A percentile compares a stretch with the other conserved stretches of the same genome.
phyloP scores from a whole-genome alignment of 2,888 invertebrate species.

The Laspeyria flexula region DNA sequence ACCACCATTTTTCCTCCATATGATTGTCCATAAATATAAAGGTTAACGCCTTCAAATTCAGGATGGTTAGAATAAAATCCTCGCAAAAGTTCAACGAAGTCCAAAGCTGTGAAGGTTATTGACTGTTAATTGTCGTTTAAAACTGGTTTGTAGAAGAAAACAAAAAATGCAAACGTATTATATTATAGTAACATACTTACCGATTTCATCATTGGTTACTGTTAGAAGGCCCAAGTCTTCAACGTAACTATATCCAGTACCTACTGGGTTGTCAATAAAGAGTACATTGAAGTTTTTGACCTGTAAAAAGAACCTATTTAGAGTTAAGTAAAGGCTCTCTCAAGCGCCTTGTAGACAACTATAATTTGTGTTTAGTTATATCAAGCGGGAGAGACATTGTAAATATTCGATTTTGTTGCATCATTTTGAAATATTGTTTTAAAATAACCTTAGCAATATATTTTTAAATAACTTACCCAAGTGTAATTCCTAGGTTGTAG shows the following conservation, averaged over 20 bases:
- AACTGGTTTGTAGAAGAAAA: background rate
- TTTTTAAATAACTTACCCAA: constrained; percentile 87
- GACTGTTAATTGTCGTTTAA: background rate
- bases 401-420: too few species aligned
- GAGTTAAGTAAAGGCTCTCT: too few species aligned
- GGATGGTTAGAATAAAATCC: constrained; percentile 89
- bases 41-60: constrained; percentile 89
- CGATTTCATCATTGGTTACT: constrained; percentile 75
- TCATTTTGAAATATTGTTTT: too few species aligned
- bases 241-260: constrained; percentile 94
- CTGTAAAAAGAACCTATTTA: constrained; percentile 63
- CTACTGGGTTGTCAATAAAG: constrained; percentile 96
- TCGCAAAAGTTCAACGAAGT: constrained; percentile 90
- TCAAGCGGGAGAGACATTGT: too few species aligned
- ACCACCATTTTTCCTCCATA: constrained; percentile 98
- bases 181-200: too few species aligned
- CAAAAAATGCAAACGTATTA: too few species aligned
- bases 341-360: too few species aligned
- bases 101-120: constrained; percentile 83
- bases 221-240: constrained; percentile 74
- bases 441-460: too few species aligned
- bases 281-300: constrained; percentile 92
- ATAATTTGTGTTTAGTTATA: too few species aligned
- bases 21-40: constrained; percentile 95
- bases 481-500: constrained; percentile 89